A percentile compares a stretch with the other conserved stretches of the same genome.
These are phyloP conservation scores for Orientallactaga bullata DNA, from an alignment of 2,113 vertebrate genomes.

Conservation along the genomic window DNA sequence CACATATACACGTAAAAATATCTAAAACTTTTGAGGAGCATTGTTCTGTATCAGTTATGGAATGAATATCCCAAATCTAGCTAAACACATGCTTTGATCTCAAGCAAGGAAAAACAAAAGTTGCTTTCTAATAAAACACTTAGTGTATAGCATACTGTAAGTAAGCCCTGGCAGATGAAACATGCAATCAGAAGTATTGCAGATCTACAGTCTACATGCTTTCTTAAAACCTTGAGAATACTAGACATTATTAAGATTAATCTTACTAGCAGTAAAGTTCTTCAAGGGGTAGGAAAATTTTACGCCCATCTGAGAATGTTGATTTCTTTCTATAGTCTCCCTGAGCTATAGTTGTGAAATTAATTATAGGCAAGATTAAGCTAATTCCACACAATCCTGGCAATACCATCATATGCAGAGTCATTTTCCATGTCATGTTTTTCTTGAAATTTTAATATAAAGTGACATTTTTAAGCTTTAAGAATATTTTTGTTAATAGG, in stretches of 20 bases:
- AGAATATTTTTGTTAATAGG: conserved; percentile 30
- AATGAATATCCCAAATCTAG: background rate
- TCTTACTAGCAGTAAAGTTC: background rate
- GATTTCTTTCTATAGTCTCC: conserved; percentile 18
- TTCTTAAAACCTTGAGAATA: conserved; percentile 11
- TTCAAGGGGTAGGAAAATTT: background rate
- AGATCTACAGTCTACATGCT: background rate
- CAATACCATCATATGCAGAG: background rate
- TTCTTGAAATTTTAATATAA: conserved; percentile 32
- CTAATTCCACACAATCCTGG: background rate
- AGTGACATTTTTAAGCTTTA: background rate
- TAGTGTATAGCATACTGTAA: background rate
- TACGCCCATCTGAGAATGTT: background rate
- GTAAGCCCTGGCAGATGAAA: background rate
- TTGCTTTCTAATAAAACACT: conserved; percentile 4
- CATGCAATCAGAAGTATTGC: background rate
- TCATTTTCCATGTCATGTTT: background rate
- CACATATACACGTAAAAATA: no score
- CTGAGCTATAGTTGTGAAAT: conserved; percentile 18
- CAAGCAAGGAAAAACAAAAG: background rate
- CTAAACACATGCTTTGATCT: background rate
- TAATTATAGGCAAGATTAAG: background rate
- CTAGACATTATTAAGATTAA: background rate
- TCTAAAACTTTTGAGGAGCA: background rate
- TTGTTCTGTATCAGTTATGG: background rate